phyloP scores from a whole-genome alignment of 2,888 invertebrate species.

The Caradrina clavipalpis region DNA sequence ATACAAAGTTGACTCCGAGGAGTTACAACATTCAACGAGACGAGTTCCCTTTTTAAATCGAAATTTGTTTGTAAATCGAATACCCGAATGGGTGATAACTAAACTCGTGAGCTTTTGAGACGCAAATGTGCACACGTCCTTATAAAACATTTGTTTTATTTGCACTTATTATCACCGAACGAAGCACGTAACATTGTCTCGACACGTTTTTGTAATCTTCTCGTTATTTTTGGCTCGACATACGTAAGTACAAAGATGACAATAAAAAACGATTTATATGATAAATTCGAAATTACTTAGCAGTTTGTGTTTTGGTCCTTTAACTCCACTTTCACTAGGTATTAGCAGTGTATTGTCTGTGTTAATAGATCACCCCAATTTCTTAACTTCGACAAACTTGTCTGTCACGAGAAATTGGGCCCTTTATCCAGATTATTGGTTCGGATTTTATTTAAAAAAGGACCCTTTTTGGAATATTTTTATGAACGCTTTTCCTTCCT shows the following conservation, averaged over 20 bases:
- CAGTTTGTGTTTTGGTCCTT: background rate
- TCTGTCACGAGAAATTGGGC: conserved; percentile 38
- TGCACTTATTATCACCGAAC: conserved; percentile 34
- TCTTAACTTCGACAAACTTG: conserved; percentile 22
- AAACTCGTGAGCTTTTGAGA: conserved; percentile 32
- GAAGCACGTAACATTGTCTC: conserved; percentile 15
- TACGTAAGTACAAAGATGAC: conserved; percentile 5
- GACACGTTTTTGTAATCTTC: conserved; percentile 17
- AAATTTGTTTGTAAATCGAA: conserved; percentile 44
- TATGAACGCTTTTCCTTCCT: conserved; percentile 18
- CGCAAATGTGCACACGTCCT: conserved; percentile 44
- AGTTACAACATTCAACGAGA: conserved; percentile 37
- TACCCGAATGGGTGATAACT: conserved; percentile 42
- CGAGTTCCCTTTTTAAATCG: conserved; percentile 62
- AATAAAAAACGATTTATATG: background rate
- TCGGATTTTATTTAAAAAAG: conserved; percentile 9
- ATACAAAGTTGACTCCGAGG: conserved; percentile 45
- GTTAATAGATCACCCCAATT: conserved; percentile 26
- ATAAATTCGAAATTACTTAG: background rate
- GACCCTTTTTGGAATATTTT: conserved; percentile 24
- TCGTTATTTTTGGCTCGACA: conserved; percentile 25
- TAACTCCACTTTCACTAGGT: background rate
- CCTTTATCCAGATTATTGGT: conserved; percentile 27
- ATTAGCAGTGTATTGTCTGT: conserved; percentile 17
- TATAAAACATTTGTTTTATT: conserved; percentile 57